Evolutionary conservation across 2,113 vertebrate species (phyloP).

Genomic region (Emydura subglobosa): DNA sequence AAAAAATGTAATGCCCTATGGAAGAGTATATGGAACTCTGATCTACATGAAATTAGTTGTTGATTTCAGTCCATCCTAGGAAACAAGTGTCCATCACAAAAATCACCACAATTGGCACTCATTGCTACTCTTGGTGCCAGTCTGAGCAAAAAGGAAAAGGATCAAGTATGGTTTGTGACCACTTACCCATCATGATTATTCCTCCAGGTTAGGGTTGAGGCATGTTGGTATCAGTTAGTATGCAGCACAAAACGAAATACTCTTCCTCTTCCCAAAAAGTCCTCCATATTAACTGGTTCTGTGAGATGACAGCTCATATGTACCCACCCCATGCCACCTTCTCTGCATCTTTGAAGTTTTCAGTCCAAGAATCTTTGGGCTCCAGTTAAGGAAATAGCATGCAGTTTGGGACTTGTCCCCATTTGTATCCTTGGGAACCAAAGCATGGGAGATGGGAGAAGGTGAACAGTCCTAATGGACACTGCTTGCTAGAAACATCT

Average conservation of each 20-base stretch:
- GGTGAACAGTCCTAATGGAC: neutral
- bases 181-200: neutral
- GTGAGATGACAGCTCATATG: neutral
- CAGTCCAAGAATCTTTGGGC: neutral
- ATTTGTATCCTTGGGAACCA: neutral
- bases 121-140: neutral
- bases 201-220: neutral
- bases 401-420: neutral
- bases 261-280: neutral
- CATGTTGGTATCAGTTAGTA: neutral
- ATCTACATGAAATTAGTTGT: neutral
- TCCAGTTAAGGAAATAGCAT: neutral
- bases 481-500: neutral
- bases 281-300: neutral
- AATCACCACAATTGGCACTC: neutral
- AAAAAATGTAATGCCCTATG: rapidly evolving
- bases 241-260: neutral
- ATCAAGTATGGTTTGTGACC: neutral
- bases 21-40: neutral
- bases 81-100: neutral
- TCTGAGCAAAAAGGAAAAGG: neutral
- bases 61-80: neutral
- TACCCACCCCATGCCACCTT: neutral
- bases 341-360: neutral
- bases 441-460: neutral